Base-by-base conservation (phyloP, 1,140 invertebrate genomes). In the Drosophila elegans region DNA sequence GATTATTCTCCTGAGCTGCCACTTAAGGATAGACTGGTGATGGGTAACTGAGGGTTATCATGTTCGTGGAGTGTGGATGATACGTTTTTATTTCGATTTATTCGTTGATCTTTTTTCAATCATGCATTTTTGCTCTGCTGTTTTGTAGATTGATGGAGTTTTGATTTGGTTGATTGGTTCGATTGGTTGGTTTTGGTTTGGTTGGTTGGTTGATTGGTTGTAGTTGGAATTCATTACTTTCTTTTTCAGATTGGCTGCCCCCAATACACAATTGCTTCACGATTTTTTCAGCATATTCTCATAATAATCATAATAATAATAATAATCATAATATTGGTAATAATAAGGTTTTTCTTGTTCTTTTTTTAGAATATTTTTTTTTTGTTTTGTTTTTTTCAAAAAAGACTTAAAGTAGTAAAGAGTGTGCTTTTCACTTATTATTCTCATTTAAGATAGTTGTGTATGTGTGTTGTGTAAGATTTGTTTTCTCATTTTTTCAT, bases 251-350 rank as follows among this genome's bases (percentile, higher is more conserved):
- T 91, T 91, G 90, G 90, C 90, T 91, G 90, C 88, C 91, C 91
- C 91, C 91, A 92, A 91, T 92, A 92, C 91, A 92, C 91, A 92
- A 92, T 92, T 92, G 91, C 91, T 92, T 91, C 91, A 92, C 91
- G 91, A 92, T 92, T 92, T 92, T 91, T 91, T 91, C 90, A 91
- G 84, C 90, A 86, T 86, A 82, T 82, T 86, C 78, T 84, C 82
- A 86, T 85, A 81, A 84, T 83, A 78, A 83, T 83, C 52, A 83
- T 83, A 83, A 83, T 83, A 69, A 82, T 83, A 81, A 78, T 82
- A 62, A 68, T 62, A 61, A 66, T 73, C 57, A 73, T 72, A 66
- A 57, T 74, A 63, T 69, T 79, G 64, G 52, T 83, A 75, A 76
- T 83, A 83, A 84, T 83, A 84, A 83, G 80, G 59, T 41, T 82